Conservation (phyloP, 2,113 vertebrate species). For the mouse (Mus musculus) region DNA sequence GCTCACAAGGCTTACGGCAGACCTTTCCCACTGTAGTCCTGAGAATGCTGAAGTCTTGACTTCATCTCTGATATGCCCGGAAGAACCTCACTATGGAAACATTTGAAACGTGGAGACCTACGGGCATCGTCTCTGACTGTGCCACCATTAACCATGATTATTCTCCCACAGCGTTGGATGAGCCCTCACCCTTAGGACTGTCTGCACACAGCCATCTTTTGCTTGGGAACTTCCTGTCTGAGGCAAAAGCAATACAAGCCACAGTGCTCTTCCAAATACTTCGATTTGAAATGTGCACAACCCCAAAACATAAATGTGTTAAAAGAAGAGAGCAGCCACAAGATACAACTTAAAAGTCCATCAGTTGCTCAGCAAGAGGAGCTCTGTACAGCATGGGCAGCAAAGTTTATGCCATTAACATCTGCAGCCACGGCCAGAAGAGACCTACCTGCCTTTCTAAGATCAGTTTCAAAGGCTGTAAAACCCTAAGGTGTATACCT, state of each 20-base stretch:
- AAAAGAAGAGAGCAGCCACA: conserved; percentile 46
- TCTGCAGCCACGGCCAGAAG: background rate
- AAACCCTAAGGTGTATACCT: background rate
- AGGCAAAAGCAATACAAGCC: background rate
- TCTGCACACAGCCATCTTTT: background rate
- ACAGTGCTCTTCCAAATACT: background rate
- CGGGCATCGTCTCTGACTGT: background rate
- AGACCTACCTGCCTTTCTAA: background rate
- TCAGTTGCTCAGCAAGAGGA: conserved; percentile 27
- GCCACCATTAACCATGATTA: background rate
- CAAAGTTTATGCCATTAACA: background rate
- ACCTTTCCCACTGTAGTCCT: background rate
- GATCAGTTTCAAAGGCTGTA: conserved; percentile 15
- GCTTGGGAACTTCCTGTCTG: background rate
- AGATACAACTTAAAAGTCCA: conserved; percentile 10
- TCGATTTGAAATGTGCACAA: conserved; percentile 10
- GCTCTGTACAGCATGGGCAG: background rate
- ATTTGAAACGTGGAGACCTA: background rate
- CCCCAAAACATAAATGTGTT: background rate
- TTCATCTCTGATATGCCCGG: background rate
- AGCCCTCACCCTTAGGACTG: background rate
- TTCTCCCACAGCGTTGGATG: background rate
- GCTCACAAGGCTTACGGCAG: background rate
- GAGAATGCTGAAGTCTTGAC: background rate
- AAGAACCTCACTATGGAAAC: background rate